Conservation (phyloP, 2,797 vertebrate species). For the Pteronotus mesoamericanus region DNA sequence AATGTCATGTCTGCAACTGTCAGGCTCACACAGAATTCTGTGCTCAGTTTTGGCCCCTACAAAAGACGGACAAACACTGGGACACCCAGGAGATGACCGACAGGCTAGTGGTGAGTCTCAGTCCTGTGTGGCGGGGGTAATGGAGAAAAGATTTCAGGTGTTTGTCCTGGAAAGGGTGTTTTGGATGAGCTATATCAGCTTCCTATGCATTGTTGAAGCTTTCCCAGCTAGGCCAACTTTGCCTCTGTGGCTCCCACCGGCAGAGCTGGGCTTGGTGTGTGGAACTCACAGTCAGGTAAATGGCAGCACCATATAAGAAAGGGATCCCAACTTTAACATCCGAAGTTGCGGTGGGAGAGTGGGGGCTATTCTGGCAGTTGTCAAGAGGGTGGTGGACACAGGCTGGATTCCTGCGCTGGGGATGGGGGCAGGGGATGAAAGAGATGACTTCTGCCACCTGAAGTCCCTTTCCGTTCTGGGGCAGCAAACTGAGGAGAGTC, state of each 20-base stretch:
- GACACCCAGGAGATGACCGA: neutral
- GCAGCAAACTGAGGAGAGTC: neutral
- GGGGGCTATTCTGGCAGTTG: neutral
- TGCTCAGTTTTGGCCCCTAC: neutral
- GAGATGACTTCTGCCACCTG: neutral
- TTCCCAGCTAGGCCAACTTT: neutral
- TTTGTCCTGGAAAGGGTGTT: neutral
- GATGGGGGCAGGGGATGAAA: neutral
- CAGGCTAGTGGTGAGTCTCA: neutral
- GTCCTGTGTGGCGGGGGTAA: neutral
- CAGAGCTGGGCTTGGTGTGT: neutral
- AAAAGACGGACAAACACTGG: neutral
- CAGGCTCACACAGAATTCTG: neutral
- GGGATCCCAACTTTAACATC: neutral
- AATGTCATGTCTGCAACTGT: neutral
- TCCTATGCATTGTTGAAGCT: neutral
- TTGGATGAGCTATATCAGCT: neutral
- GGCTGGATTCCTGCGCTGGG: neutral
- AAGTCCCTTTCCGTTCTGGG: neutral
- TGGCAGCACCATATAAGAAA: neutral
- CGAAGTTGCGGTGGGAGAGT: neutral
- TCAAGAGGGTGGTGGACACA: neutral
- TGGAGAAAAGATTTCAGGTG: neutral
- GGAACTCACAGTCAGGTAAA: neutral
- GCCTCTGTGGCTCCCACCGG: neutral